These are phyloP conservation scores for Copidosoma aretas DNA, from an alignment of 2,888 invertebrate genomes.

Conservation along the genomic window DNA sequence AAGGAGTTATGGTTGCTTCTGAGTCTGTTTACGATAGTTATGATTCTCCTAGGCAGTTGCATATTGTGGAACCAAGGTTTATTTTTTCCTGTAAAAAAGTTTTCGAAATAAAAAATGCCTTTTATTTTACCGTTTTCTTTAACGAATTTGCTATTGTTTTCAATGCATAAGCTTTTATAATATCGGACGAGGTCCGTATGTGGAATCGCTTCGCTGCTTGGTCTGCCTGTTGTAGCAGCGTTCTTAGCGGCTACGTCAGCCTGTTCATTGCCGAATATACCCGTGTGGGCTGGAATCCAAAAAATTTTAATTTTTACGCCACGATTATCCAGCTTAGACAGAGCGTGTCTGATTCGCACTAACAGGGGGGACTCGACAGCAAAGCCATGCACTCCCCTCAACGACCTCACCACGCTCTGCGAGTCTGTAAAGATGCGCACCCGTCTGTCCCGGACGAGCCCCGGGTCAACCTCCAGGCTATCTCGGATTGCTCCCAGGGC, in stretches of 20 bases:
- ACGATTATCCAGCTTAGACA: background rate
- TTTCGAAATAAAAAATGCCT: conserved; percentile 9
- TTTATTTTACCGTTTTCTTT: background rate
- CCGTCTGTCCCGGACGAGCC: background rate
- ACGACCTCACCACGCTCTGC: background rate
- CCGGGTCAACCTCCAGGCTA: background rate
- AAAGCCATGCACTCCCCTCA: background rate
- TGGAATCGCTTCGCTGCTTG: background rate
- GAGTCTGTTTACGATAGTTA: background rate
- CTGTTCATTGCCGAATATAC: background rate
- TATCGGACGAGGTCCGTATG: background rate
- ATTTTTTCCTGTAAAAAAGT: background rate
- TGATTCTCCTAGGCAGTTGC: background rate
- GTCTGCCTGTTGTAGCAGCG: background rate
- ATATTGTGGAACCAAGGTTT: background rate
- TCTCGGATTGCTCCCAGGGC: background rate
- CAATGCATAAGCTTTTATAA: background rate
- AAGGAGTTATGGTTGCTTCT: background rate
- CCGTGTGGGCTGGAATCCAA: background rate
- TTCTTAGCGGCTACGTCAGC: background rate
- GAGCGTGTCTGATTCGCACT: background rate
- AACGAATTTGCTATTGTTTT: background rate
- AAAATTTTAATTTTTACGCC: background rate
- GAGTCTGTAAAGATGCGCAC: conserved; percentile 39
- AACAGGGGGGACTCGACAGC: background rate